Evolutionary conservation across 1,140 invertebrate genomes (phyloP).

Genomic region (Carposina sasakii): DNA sequence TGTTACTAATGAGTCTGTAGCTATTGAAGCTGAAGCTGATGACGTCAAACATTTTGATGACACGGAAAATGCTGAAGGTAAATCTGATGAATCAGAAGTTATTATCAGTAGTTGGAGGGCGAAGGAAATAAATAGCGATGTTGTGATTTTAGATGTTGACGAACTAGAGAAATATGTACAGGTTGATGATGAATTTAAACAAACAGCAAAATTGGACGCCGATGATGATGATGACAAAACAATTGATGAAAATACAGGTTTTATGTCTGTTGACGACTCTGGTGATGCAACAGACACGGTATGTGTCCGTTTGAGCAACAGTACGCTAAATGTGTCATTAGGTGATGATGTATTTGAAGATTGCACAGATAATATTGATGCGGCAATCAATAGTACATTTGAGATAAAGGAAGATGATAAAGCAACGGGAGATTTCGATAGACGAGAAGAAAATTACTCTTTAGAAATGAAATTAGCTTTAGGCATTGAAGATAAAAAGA

Average conservation of each 20-base stretch:
- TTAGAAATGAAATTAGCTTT: slow-evolving; percentile 61
- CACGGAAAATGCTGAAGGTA: neutral
- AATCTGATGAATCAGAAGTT: too few species aligned
- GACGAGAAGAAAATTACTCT: slow-evolving; percentile 41
- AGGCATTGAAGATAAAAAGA: slow-evolving; percentile 27
- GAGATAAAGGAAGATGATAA: slow-evolving; percentile 8
- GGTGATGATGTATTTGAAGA: slow-evolving; percentile 6
- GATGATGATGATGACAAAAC: neutral
- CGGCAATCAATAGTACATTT: slow-evolving; percentile 51
- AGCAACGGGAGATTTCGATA: slow-evolving; percentile 19
- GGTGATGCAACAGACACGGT: neutral
- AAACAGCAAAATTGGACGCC: neutral
- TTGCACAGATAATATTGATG: slow-evolving; percentile 31
- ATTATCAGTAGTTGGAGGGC: neutral
- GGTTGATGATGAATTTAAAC: too few species aligned
- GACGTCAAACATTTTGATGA: neutral
- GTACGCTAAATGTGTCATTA: neutral
- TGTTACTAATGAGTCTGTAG: too few species aligned
- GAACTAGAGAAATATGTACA: too few species aligned
- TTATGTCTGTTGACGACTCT: neutral
- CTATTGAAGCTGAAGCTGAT: neutral
- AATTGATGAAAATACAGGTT: neutral
- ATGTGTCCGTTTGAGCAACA: neutral
- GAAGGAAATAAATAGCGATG: neutral
- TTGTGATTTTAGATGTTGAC: neutral